Conservation (phyloP, 2,888 invertebrate species). For the Dysmachus trigonus region DNA sequence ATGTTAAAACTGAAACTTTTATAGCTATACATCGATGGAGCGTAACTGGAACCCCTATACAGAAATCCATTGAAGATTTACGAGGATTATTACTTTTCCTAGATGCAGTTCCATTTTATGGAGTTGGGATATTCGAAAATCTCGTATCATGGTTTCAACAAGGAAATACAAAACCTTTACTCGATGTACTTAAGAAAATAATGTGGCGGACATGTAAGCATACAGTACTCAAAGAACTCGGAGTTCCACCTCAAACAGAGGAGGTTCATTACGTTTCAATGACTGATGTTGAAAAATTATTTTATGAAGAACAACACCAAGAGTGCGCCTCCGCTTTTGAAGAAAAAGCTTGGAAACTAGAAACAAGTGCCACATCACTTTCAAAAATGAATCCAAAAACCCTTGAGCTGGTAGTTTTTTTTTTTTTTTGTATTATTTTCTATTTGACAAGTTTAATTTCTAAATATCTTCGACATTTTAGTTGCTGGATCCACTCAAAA, state of each 20-base stretch:
- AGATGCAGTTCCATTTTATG: slow-evolving; percentile 59
- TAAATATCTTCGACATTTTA: too few relatives aligned
- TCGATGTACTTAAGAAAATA: slow-evolving; percentile 67
- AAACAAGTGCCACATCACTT: slow-evolving; percentile 63
- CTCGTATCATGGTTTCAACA: slow-evolving; percentile 48
- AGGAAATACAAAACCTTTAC: slow-evolving; percentile 56
- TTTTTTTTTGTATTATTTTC: too few relatives aligned
- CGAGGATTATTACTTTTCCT: slow-evolving; percentile 60
- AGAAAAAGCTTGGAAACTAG: slow-evolving; percentile 62
- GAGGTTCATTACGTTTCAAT: slow-evolving; percentile 71
- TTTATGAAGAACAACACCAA: slow-evolving; percentile 72
- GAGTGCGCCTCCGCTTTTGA: slow-evolving; percentile 66
- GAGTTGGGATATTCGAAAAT: slow-evolving; percentile 55
- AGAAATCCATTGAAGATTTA: slow-evolving; percentile 68
- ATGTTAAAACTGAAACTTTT: neutral
- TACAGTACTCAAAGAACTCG: slow-evolving; percentile 73
- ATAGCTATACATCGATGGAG: slow-evolving; percentile 76
- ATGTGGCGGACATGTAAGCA: slow-evolving; percentile 78
- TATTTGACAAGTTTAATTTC: too few relatives aligned
- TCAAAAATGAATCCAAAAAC: slow-evolving; percentile 64
- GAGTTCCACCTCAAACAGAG: slow-evolving; percentile 72
- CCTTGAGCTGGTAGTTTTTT: slow-evolving; percentile 62
- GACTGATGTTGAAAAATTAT: slow-evolving; percentile 77
- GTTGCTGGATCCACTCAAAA: slow-evolving; percentile 71
- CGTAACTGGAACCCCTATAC: slow-evolving; percentile 79